Conservation (phyloP, 1,140 invertebrate species). For the Ceratina japonica region DNA sequence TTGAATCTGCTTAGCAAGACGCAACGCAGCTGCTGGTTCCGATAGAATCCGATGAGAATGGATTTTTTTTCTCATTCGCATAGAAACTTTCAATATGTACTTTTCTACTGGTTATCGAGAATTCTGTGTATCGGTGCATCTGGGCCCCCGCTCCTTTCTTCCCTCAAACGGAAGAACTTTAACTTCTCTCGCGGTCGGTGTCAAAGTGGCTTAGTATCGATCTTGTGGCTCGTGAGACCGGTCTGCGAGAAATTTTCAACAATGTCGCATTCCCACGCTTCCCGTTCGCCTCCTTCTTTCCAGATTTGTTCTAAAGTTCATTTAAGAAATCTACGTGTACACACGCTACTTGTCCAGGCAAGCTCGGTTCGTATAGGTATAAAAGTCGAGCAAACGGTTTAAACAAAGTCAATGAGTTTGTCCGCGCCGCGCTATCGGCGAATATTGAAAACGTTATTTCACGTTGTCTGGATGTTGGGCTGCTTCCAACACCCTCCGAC, state of each 20-base stretch:
- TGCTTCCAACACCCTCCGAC: constrained; percentile 40
- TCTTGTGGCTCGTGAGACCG: constrained; percentile 48
- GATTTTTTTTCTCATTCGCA: not conserved
- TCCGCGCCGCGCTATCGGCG: constrained; percentile 27
- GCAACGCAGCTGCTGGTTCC: not conserved
- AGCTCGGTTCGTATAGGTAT: constrained; percentile 46
- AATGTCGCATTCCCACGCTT: not conserved
- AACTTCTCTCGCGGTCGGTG: constrained; percentile 42
- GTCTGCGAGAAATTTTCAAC: constrained; percentile 39
- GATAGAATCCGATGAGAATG: not conserved
- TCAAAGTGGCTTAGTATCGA: constrained; percentile 56
- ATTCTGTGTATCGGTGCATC: constrained; percentile 20
- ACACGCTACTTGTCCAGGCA: constrained; percentile 7
- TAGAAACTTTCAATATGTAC: not conserved
- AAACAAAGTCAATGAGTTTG: constrained; percentile 12
- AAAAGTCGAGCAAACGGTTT: not conserved
- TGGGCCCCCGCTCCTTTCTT: constrained; percentile 10
- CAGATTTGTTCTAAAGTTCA: no score
- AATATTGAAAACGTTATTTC: constrained; percentile 67
- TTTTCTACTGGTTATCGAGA: constrained; percentile 1
- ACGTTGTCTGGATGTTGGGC: constrained; percentile 57
- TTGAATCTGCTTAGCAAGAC: not conserved
- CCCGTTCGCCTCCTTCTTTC: not conserved
- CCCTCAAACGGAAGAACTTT: constrained; percentile 21
- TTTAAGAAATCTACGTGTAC: no score